Evolutionary conservation across 2,113 vertebrate genomes (phyloP), one percentile per base, ranked within the genome.

Genomic region (Eptesicus fuscus): DNA sequence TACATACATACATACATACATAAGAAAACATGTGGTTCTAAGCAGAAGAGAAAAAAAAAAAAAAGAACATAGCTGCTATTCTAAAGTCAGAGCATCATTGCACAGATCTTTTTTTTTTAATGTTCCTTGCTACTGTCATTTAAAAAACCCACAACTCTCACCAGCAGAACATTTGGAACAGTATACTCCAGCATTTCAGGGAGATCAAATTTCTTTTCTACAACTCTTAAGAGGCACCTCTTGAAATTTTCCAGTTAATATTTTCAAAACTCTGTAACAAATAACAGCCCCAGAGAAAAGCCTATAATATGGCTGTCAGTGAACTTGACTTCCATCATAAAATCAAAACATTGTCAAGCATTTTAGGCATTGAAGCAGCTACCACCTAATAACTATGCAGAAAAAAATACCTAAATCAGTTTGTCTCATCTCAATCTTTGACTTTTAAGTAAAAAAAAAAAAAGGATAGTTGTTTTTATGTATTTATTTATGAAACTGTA

Each of bases 231-330:
- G 71, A 89, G 77, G 77, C 65, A 69, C 80, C 44, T 93, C 88
- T 85, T 79, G 71, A 96, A 97, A 96, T 74, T 85, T 94, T 83
- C 17, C 63, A 90, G 90, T 79, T 83, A 88, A 89, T 65, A 87
- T 94, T 95, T 96, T 94, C 80, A 95, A 95, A 94, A 93, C 47
- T 90, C 42, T 80, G 17, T 88, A 88, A 22, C 70, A 95, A 96
- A 77, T 87, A 83, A 78, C 32, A 94, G 74, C 25, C 83, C 53
- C 77, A 79, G 90, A 93, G 84, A 63, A 97, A 96, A 88, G 14
- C 13, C 63, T 94, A 25, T 80, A 92, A 83, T 76, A 71, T 22
- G 63, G 30, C 40, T 95, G 53, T 92, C 92, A 93, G 85, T 83
- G 71, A 90, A 83, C 67, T 94, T 95, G 90, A 93, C 77, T 94